A percentile compares a stretch with the other conserved stretches of the same genome.
phyloP scores from a whole-genome alignment of 2,113 vertebrate genomes.

The Struthidea cinerea region DNA sequence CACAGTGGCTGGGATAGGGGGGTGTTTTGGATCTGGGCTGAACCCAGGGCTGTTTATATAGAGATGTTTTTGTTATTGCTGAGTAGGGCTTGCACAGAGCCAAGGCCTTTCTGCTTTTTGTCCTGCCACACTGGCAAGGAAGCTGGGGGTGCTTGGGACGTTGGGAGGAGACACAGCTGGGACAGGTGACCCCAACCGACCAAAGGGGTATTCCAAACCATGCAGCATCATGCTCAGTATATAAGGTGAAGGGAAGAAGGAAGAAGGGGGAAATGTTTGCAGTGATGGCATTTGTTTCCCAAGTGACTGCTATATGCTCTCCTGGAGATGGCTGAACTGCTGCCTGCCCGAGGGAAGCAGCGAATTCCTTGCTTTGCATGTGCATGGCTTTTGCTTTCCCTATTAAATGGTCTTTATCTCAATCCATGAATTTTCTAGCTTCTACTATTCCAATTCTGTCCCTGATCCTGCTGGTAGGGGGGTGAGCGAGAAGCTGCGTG shows the following conservation, averaged over 20 bases:
- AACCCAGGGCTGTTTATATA: not conserved
- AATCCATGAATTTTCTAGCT: not conserved
- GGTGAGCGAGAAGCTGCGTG: accelerated
- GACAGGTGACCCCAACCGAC: not conserved
- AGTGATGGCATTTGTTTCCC: not conserved
- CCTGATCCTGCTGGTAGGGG: not conserved
- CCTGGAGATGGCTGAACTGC: not conserved
- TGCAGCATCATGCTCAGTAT: not conserved
- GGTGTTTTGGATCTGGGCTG: not conserved
- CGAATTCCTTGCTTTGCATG: not conserved
- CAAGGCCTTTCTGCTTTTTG: not conserved
- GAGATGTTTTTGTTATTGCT: not conserved
- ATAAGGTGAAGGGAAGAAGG: not conserved
- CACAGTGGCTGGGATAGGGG: too few species aligned
- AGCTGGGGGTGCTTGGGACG: accelerated
- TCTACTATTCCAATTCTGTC: not conserved
- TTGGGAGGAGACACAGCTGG: not conserved
- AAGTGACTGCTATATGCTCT: too few species aligned
- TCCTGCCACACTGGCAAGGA: accelerated
- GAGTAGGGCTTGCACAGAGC: not conserved
- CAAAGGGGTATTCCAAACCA: not conserved
- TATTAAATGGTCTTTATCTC: not conserved
- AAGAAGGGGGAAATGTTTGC: not conserved
- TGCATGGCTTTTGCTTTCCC: not conserved
- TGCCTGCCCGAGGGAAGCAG: not conserved